A percentile compares a stretch with the other conserved stretches of the same genome.
Evolutionary conservation across 2,888 invertebrate species (phyloP).

Genomic region (Polydesmus complanatus): DNA sequence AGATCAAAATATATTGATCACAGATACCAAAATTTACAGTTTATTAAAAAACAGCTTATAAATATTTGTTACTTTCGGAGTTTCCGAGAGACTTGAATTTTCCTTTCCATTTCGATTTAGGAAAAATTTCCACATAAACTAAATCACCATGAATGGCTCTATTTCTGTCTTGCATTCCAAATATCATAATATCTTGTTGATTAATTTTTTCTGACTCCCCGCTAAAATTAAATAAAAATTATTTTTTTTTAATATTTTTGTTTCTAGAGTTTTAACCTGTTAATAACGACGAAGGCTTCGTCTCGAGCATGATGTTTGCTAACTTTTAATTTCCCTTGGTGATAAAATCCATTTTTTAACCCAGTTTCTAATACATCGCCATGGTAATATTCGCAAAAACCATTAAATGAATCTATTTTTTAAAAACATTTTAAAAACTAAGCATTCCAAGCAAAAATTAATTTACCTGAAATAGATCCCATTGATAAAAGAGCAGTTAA

Average conservation of each 20-base stretch:
- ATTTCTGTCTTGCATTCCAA: slow-evolving; percentile 28
- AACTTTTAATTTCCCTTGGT: slow-evolving; percentile 29
- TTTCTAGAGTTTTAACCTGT: slow-evolving; percentile 15
- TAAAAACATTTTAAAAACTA: too few species aligned
- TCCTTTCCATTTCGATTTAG: slow-evolving; percentile 26
- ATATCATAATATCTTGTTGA: slow-evolving; percentile 28
- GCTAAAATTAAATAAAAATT: neutral
- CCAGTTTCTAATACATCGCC: slow-evolving; percentile 27
- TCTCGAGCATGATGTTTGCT: slow-evolving; percentile 28
- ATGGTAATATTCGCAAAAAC: slow-evolving; percentile 26
- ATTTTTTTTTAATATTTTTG: neutral
- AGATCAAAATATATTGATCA: neutral
- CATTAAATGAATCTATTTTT: slow-evolving; percentile 16
- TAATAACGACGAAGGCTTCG: slow-evolving; percentile 28
- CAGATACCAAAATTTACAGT: neutral
- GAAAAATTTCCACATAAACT: slow-evolving; percentile 27
- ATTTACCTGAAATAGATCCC: neutral
- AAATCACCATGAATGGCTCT: slow-evolving; percentile 32
- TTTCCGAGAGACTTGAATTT: slow-evolving; percentile 18
- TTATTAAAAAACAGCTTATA: neutral
- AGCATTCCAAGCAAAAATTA: neutral
- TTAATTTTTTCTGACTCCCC: slow-evolving; percentile 15
- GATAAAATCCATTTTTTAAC: slow-evolving; percentile 26
- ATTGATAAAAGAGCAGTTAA: slow-evolving; percentile 20
- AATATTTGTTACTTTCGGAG: neutral